Evolutionary conservation across 1,140 invertebrate genomes (phyloP).

Genomic region (Drosophila nannoptera): DNA sequence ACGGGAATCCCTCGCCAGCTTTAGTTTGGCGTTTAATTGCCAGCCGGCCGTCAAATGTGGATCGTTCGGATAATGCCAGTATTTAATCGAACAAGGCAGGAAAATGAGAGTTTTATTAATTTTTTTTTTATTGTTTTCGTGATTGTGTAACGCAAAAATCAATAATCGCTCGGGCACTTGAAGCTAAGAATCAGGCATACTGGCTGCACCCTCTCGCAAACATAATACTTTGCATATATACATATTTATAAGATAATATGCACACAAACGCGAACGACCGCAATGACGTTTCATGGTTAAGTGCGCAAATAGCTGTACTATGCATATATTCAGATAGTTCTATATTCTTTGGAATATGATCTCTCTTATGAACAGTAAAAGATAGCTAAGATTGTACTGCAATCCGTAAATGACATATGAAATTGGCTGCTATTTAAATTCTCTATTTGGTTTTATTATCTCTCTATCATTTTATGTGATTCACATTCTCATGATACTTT

Average conservation of each 20-base stretch:
- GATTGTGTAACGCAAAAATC: slow-evolving; percentile 34
- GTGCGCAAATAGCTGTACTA: slow-evolving; percentile 3
- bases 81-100: neutral
- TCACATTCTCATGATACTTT: no score
- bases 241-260: slow-evolving; percentile 24
- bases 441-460: no score
- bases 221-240: slow-evolving; percentile 21
- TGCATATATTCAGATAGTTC: neutral
- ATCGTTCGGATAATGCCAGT: slow-evolving; percentile 9
- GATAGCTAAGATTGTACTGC: neutral
- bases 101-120: neutral
- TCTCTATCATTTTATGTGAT: no score
- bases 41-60: slow-evolving; percentile 44
- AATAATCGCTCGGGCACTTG: slow-evolving; percentile 30
- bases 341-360: slow-evolving; percentile 6
- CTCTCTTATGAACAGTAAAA: neutral
- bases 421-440: neutral
- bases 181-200: slow-evolving; percentile 20
- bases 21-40: slow-evolving; percentile 60
- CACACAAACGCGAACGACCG: slow-evolving; percentile 6
- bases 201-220: slow-evolving; percentile 8
- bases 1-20: slow-evolving; percentile 62
- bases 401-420: neutral
- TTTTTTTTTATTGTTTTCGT: slow-evolving; percentile 8
- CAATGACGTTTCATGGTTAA: slow-evolving; percentile 14